Evolutionary conservation across 2,888 invertebrate genomes (phyloP).

Genomic region (Chrysotoxum bicinctum): DNA sequence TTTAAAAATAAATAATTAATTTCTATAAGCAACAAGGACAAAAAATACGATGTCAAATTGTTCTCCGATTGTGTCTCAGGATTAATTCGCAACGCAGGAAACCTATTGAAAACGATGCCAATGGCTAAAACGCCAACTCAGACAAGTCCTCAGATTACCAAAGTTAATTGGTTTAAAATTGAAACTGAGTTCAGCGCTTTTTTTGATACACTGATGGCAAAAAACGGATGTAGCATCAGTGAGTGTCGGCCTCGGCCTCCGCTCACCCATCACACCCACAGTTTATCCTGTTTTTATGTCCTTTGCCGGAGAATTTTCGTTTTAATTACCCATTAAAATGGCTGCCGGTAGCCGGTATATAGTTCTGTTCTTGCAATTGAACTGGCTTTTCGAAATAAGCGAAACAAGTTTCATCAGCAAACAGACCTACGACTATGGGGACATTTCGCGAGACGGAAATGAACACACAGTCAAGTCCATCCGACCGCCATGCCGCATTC

Average conservation of each 20-base stretch:
- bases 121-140: slow-evolving; percentile 53
- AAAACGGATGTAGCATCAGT: slow-evolving; percentile 25
- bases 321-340: slow-evolving; percentile 71
- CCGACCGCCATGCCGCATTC: slow-evolving; percentile 35
- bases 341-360: slow-evolving; percentile 27
- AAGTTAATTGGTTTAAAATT: slow-evolving; percentile 74
- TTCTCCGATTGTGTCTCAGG: slow-evolving; percentile 53
- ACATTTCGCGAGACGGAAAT: slow-evolving; percentile 55
- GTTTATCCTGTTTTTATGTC: slow-evolving; percentile 52
- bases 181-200: slow-evolving; percentile 73
- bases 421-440: slow-evolving; percentile 11
- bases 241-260: slow-evolving; percentile 4
- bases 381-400: slow-evolving; percentile 56
- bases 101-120: slow-evolving; percentile 43
- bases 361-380: slow-evolving; percentile 47
- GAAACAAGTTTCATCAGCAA: slow-evolving; percentile 54
- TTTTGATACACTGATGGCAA: slow-evolving; percentile 20
- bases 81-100: slow-evolving; percentile 39
- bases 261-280: slow-evolving; percentile 13
- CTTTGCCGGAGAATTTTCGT: slow-evolving; percentile 59
- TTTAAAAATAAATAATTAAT: background rate
- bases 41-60: slow-evolving; percentile 5
- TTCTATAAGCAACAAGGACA: slow-evolving; percentile 4
- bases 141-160: slow-evolving; percentile 69
- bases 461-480: slow-evolving; percentile 64